Evolutionary conservation across 2,888 invertebrate genomes (phyloP).

Genomic region (Xestia xanthographa): DNA sequence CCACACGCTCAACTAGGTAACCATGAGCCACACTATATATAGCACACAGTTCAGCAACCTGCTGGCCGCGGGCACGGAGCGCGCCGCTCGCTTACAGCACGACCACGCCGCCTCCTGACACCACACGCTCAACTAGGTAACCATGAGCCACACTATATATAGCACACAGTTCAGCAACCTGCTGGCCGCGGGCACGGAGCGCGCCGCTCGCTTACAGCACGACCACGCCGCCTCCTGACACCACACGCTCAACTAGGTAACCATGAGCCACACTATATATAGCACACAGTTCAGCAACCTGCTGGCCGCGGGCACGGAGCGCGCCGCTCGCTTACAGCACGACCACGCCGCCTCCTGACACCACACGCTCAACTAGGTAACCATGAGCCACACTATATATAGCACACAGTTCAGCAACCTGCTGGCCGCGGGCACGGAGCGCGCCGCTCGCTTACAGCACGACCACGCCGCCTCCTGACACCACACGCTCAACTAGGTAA

Average conservation of each 20-base stretch:
- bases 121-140: constrained; percentile 68
- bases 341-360: constrained; percentile 87
- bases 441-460: constrained; percentile 88
- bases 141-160: neutral
- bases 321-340: constrained; percentile 88
- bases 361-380: constrained; percentile 68
- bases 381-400: neutral
- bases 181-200: too few relatives aligned
- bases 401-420: too few relatives aligned
- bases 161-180: too few relatives aligned
- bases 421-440: too few relatives aligned
- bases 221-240: constrained; percentile 87
- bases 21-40: too few relatives aligned
- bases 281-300: too few relatives aligned
- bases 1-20: constrained; percentile 66
- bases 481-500: constrained; percentile 29
- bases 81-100: constrained; percentile 88
- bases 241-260: constrained; percentile 66
- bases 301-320: too few relatives aligned
- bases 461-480: constrained; percentile 87
- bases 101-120: constrained; percentile 87
- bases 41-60: too few relatives aligned
- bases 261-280: too few relatives aligned
- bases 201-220: constrained; percentile 88
- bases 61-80: too few relatives aligned